Base-by-base conservation (phyloP, 2,113 vertebrate genomes). In the Tyrannus savana region DNA sequence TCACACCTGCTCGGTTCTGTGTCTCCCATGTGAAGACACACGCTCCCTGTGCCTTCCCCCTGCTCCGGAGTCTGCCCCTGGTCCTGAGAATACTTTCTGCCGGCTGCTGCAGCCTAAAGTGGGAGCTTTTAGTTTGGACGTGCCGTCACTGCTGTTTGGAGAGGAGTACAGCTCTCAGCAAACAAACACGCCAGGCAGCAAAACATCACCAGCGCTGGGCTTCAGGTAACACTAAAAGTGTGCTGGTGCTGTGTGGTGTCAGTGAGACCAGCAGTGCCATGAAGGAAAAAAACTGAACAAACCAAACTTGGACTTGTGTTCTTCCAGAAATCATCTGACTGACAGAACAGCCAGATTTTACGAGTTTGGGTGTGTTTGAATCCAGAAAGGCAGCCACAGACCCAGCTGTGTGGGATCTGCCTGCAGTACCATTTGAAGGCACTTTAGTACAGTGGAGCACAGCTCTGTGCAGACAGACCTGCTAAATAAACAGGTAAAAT, bases 1-100 rank as follows among this genome's bases (percentile, higher is more conserved):
- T 24, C 47, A 12, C 47, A 49, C 4, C 0, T 2, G 14, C 6
- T 8, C 3, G 0, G 0, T 1, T 1, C 0, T 0, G 17, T 4
- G 11, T 5, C 5, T 28, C 8, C 8, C 14, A 2, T 3, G 23
- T n/a, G 7, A 1, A 14, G 1, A 31, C 3, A 14, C 2, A 0
- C 2, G 0, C 2, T 3, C 1, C 0, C 8, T 2, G 10, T 4
- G 17, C 9, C 10, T 22, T 53, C 17, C 1, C 12, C 14, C 14
- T 4, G 59, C 19, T 25, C 7, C 23, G 33, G 4, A 35, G 4
- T 2, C 2, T 7, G 4, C 13, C 3, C 3, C 5, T 56, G 42
- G 18, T 56, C 28, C 31, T 24, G 19, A n/a, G 5, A 30, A 31
- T 8, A 4, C 9, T 24, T 6, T 4, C 8, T 49, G 46, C 2